Evolutionary conservation across 2,797 vertebrate genomes (phyloP).

Genomic region (Anisognathus igniventris): DNA sequence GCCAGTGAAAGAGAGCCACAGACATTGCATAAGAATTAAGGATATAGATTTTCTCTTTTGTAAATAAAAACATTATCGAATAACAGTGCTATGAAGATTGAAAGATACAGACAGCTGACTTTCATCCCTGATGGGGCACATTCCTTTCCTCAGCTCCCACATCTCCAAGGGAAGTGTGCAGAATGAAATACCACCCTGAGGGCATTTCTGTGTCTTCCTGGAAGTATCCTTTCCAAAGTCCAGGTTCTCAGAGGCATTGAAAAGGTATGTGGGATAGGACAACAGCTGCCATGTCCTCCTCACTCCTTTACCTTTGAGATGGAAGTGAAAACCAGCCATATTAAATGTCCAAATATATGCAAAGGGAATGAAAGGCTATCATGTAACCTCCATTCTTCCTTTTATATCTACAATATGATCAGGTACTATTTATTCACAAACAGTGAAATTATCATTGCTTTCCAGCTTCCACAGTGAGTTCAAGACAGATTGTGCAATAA

Average conservation of each 20-base stretch:
- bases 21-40: neutral
- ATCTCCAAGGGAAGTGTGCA: neutral
- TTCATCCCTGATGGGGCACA: neutral
- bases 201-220: neutral
- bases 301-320: neutral
- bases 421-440: neutral
- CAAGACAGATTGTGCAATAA: neutral
- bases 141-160: neutral
- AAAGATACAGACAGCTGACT: neutral
- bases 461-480: neutral
- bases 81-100: neutral
- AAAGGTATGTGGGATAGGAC: neutral
- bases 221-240: neutral
- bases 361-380: neutral
- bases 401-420: neutral
- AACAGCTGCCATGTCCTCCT: neutral
- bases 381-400: accelerated
- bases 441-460: neutral
- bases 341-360: neutral
- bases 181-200: neutral
- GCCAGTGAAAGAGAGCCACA: neutral
- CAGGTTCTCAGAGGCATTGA: neutral
- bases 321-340: neutral
- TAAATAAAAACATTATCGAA: neutral
- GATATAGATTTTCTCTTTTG: neutral